Evolutionary conservation across 2,888 invertebrate species (phyloP).

Genomic region (Diadegma fenestrale): DNA sequence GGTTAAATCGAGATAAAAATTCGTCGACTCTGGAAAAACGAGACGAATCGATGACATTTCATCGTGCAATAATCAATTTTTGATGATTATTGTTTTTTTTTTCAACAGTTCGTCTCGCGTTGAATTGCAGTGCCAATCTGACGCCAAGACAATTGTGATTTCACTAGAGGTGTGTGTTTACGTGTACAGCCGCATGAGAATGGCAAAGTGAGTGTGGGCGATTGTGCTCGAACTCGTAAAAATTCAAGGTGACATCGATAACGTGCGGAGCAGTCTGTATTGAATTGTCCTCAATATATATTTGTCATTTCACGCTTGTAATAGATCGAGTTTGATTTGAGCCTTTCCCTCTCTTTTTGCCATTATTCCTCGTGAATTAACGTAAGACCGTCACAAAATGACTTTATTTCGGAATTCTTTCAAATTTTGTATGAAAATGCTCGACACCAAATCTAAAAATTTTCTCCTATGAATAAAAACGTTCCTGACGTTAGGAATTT

Average conservation of each 20-base stretch:
- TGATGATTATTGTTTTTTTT: not conserved
- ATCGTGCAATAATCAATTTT: slow-evolving; percentile 10
- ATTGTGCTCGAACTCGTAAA: slow-evolving; percentile 50
- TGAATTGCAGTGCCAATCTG: not conserved
- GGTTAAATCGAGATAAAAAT: not conserved
- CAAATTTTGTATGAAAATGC: too few relatives aligned
- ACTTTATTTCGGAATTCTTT: too few relatives aligned
- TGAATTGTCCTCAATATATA: not conserved
- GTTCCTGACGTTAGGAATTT: too few relatives aligned
- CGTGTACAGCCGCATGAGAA: not conserved
- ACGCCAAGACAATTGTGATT: slow-evolving; percentile 47
- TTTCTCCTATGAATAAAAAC: too few relatives aligned
- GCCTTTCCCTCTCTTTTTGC: not conserved
- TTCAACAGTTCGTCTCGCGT: slow-evolving; percentile 10
- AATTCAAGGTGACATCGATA: slow-evolving; percentile 64
- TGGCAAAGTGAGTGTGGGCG: slow-evolving; percentile 38
- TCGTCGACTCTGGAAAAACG: not conserved
- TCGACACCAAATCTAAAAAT: too few relatives aligned
- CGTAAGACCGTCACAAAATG: too few relatives aligned
- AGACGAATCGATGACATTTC: not conserved
- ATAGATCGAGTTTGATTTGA: slow-evolving; percentile 36
- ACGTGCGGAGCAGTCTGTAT: slow-evolving; percentile 15
- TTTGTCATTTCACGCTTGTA: slow-evolving; percentile 41
- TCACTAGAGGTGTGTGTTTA: slow-evolving; percentile 10
- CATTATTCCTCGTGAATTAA: not conserved